A percentile compares a stretch with the other conserved stretches of the same genome.
Conservation (phyloP, 2,797 vertebrate species). For the Erethizon dorsatum region DNA sequence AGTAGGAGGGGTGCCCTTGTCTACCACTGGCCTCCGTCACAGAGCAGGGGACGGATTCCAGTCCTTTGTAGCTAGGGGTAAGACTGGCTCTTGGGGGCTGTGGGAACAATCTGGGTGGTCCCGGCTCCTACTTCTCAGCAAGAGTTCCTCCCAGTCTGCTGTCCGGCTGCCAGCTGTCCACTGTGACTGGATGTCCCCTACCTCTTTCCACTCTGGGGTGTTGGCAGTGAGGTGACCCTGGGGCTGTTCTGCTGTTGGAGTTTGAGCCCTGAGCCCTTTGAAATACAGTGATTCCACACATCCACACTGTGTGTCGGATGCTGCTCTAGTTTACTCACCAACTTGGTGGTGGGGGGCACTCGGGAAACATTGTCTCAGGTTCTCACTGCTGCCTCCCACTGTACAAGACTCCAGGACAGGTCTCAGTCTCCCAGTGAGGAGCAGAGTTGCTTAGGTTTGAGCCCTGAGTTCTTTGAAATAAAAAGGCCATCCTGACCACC, state of each 20-base stretch:
- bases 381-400: not conserved
- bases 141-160: not conserved
- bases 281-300: not conserved
- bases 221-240: not conserved
- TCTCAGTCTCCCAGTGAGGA: not conserved
- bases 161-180: no score
- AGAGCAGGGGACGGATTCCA: no score
- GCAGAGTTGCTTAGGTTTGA: no score
- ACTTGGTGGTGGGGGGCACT: not conserved
- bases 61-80: no score
- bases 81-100: no score
- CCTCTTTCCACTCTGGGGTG: not conserved
- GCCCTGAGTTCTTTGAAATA: no score
- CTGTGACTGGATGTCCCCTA: not conserved
- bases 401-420: no score
- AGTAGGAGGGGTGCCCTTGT: no score
- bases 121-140: not conserved
- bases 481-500: no score
- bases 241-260: not conserved
- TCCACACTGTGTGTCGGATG: not conserved
- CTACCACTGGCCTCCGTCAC: no score
- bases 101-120: not conserved
- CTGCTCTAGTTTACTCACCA: not conserved
- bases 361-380: not conserved
- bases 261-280: not conserved